Percentiles rank a stretch among this genome's conserved stretches.
Evolutionary conservation across 2,113 vertebrate genomes (phyloP).

Genomic region (Ictidomys tridecemlineatus): DNA sequence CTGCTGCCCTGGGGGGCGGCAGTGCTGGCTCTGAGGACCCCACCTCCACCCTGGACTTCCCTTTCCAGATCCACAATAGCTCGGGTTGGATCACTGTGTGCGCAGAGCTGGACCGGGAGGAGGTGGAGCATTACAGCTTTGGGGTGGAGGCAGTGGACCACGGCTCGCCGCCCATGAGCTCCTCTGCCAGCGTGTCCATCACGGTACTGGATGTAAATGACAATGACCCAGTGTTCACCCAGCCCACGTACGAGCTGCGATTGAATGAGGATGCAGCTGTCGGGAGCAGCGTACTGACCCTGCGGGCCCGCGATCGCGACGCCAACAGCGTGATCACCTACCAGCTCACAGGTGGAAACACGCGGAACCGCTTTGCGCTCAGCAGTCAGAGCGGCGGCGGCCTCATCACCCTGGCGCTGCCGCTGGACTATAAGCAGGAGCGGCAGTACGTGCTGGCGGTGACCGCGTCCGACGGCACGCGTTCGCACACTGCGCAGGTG

Average conservation of each 20-base stretch:
- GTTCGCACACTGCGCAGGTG: slow-evolving; percentile 94
- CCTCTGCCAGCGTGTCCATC: slow-evolving; percentile 96
- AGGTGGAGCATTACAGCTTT: slow-evolving; percentile 94
- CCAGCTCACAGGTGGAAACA: slow-evolving; percentile 98
- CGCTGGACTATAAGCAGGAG: slow-evolving; percentile 98
- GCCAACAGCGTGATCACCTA: slow-evolving; percentile 98
- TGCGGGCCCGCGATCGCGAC: slow-evolving; percentile 94
- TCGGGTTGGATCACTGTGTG: slow-evolving; percentile 97
- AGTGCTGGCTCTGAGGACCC: background rate
- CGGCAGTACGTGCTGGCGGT: slow-evolving; percentile 96
- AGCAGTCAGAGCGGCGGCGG: slow-evolving; percentile 98
- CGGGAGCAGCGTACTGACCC: slow-evolving; percentile 95
- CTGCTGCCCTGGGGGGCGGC: slow-evolving; percentile 31
- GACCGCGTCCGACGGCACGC: slow-evolving; percentile 96
- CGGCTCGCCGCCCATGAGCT: slow-evolving; percentile 93
- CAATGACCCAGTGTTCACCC: slow-evolving; percentile 95
- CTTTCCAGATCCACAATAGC: slow-evolving; percentile 96
- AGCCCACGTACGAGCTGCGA: slow-evolving; percentile 94
- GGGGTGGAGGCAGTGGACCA: slow-evolving; percentile 96
- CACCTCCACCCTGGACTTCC: slow-evolving; percentile 85
- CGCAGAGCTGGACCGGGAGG: slow-evolving; percentile 94
- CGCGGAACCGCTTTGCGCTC: slow-evolving; percentile 97
- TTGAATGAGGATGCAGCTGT: slow-evolving; percentile 96
- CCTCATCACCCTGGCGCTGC: slow-evolving; percentile 95
- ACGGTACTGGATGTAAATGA: slow-evolving; percentile 96